Evolutionary conservation across 2,797 vertebrate genomes (phyloP), one percentile per base, ranked within the genome.

Genomic region (Tympanoctomys barrerae): DNA sequence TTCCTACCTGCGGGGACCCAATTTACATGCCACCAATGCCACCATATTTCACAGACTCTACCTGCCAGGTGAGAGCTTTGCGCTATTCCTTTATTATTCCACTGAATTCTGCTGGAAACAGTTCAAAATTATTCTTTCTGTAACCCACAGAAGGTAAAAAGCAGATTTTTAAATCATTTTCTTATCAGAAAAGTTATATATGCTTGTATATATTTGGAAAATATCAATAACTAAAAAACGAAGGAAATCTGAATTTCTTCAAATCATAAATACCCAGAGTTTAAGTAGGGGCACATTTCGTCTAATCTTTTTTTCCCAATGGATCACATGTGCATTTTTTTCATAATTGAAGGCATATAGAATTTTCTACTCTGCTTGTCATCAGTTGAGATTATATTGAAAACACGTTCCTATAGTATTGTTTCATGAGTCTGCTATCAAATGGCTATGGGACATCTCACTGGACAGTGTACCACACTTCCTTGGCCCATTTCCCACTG

Each of bases 301-400:
- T 36, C 64, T 77, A 18, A 24, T 73, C 26, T 89, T 61, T 59
- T 59, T 79, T 57, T 70, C 33, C 21, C 79, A 90, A 3, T 61
- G 89, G 7, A n/a, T 71, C 24, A 1, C 7, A 13, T 42, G 10
- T 33, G 4, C 54, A 14, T 73, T 46, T 59, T 73, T 89, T 81
- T 49, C 75, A 86, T 91, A 62, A 59, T 61, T 95, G 70, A 82
- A 94, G 6, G 94, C 59, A 87, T 57, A 49, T 64, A 83, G 89
- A 84, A 83, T 89, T 86, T 90, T 79, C 42, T 92, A 24, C 33
- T 46, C 59, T 88, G n/a, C 78, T 94, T 89, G 91, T 80, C 94
- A 95, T 93, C 70, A 6, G 57, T 54, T 92, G 59, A 42, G 14
- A 84, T 92, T 77, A 61, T 79, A 73, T 36, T 66, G 39, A 81